These are phyloP conservation scores for Automeris io DNA, from an alignment of 2,888 invertebrate genomes.

Conservation along the genomic window DNA sequence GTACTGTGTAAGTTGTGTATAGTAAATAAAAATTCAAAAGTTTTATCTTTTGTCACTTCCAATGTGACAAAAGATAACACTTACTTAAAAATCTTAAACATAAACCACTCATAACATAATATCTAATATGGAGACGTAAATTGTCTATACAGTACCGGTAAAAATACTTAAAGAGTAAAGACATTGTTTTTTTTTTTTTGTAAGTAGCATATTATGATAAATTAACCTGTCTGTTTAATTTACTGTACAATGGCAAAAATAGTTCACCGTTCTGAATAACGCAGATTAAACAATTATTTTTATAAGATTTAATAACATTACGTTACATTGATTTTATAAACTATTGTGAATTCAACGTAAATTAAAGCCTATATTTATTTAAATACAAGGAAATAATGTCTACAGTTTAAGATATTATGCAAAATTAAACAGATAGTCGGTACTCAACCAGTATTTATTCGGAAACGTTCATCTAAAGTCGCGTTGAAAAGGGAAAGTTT, in stretches of 20 bases:
- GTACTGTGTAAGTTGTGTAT: too few relatives aligned
- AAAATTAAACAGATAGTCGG: too few relatives aligned
- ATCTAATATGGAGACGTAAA: too few relatives aligned
- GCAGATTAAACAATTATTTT: not conserved
- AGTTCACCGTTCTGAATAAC: conserved; percentile 9
- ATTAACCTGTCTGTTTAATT: not conserved
- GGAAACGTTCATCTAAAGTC: too few relatives aligned
- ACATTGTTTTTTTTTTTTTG: not conserved
- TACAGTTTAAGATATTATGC: too few relatives aligned
- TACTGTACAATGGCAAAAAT: not conserved
- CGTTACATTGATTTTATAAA: not conserved
- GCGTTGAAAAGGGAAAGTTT: too few relatives aligned
- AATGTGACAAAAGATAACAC: too few relatives aligned
- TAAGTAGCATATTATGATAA: not conserved
- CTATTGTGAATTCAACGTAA: not conserved
- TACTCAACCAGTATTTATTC: too few relatives aligned
- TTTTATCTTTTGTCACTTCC: too few relatives aligned
- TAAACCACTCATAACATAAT: too few relatives aligned
- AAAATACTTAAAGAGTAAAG: not conserved
- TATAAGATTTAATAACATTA: not conserved
- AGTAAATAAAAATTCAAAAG: too few relatives aligned
- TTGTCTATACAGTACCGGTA: conserved; percentile 7
- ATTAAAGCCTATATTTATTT: not conserved
- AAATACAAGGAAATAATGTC: not conserved
- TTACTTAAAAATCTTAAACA: too few relatives aligned